Conservation (phyloP, 23 tunicate species). For the Halocynthia aurantium region DNA sequence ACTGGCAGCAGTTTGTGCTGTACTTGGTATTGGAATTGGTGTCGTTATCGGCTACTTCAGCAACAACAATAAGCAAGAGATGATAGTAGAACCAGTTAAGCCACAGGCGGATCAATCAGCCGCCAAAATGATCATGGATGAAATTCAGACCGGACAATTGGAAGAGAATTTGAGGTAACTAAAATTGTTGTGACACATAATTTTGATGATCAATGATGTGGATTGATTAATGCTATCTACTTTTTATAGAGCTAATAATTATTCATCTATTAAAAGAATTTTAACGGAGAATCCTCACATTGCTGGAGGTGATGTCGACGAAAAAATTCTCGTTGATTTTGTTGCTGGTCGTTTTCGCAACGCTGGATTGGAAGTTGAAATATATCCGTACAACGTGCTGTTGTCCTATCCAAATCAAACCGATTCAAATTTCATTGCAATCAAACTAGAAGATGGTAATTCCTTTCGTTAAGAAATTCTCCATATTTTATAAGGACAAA, state of each 20-base stretch:
- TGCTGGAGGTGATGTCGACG: constrained; percentile 53
- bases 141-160: not conserved
- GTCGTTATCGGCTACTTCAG: not conserved
- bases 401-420: constrained; percentile 71
- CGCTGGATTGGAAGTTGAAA: constrained; percentile 37
- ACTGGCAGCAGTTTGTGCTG: constrained; percentile 1
- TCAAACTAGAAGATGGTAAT: constrained; percentile 6
- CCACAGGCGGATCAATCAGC: not conserved
- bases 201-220: too few species aligned
- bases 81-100: not conserved
- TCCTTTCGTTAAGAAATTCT: not conserved
- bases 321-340: constrained; percentile 31
- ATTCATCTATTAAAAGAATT: constrained; percentile 3
- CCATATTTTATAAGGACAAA: not conserved
- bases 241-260: not conserved
- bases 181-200: too few species aligned
- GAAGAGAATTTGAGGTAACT: constrained; percentile 10
- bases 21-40: not conserved
- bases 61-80: not conserved
- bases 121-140: not conserved
- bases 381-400: constrained; percentile 62
- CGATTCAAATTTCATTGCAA: constrained; percentile 55
- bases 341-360: constrained; percentile 34
- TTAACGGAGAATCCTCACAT: constrained; percentile 49
- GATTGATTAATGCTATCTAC: too few species aligned